Evolutionary conservation across 92 coral and sea anemone genomes (phyloP), one percentile per base, ranked within the genome.

Genomic region (Zoanthus gigantus): DNA sequence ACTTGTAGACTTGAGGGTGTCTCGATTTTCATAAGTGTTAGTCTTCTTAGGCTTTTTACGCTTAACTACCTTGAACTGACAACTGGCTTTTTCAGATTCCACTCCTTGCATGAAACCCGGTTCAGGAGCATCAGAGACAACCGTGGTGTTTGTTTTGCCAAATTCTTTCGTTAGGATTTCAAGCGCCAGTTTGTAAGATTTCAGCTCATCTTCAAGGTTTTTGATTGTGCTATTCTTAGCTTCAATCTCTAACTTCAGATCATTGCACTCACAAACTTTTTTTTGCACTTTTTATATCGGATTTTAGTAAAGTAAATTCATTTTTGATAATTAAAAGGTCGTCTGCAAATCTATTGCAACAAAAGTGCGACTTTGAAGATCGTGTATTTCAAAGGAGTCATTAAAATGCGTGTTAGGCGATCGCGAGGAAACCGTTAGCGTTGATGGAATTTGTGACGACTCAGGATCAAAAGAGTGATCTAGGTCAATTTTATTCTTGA

Each of bases 321-420:
- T 30, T 71, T 29, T 46, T 10, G 76, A 37, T 37, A 37, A 37
- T 37, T 37, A 37, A 37, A 37, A 37, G 42, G 42, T 37, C 42
- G 42, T 37, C 28, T 71, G 16, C 10, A 71, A 71, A 13, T 31
- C 76, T 31, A 71, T 71, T 46, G 10, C 47, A 66, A 66, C 72
- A 66, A 66, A 29, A 66, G 72, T 66, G 72, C 10, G 72, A 28
- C 72, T 63, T 63, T 17, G 46, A 30, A 71, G 76, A 71, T 32
- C 7, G 76, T 71, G 76, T 44, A 71, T 71, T 71, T 71, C 15
- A 71, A 71, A 71, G 16, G 47, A 71, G 76, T 71, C 76, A 16
- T 71, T 31, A 71, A 28, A 71, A 71, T 9, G 44, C 76, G 32
- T 71, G 76, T 71, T 31, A 71, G 76, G 76, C 50, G 76, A 71